Conservation (phyloP, 2,113 vertebrate species). For the Phoenicopterus ruber region DNA sequence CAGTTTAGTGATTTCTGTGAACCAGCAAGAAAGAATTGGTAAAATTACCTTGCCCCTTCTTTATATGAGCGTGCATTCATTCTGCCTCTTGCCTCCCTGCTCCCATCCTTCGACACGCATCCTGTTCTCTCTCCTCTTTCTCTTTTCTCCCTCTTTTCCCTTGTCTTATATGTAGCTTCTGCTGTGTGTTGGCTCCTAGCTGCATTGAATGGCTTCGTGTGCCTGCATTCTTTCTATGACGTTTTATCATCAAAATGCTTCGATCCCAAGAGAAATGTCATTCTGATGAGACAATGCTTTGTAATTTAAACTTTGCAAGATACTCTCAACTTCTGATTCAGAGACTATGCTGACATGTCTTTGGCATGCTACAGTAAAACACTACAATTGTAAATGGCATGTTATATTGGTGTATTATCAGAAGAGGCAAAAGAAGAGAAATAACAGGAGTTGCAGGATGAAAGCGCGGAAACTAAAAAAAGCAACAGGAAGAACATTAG, state of each 20-base stretch:
- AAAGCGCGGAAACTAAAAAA: neutral
- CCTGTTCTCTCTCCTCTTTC: neutral
- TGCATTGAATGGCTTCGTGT: accelerated
- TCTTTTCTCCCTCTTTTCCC: neutral
- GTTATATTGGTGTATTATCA: neutral
- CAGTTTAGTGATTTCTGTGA: neutral
- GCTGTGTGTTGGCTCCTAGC: neutral
- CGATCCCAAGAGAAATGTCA: neutral
- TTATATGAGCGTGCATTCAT: neutral
- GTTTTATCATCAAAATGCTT: neutral
- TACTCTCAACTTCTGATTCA: neutral
- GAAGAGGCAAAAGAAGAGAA: neutral
- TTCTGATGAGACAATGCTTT: neutral
- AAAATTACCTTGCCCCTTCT: neutral
- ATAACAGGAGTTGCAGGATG: neutral
- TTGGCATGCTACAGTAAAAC: neutral
- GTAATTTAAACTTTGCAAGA: neutral
- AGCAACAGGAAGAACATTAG: neutral
- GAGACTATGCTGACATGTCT: neutral
- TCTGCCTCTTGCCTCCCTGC: neutral
- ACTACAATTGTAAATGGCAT: neutral
- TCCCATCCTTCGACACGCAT: neutral
- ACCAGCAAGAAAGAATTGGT: neutral
- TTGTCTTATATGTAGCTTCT: neutral
- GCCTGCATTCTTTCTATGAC: neutral